Evolutionary conservation across 2,888 invertebrate genomes (phyloP), one percentile per base, ranked within the genome.

Genomic region (Drosophila paracracens): DNA sequence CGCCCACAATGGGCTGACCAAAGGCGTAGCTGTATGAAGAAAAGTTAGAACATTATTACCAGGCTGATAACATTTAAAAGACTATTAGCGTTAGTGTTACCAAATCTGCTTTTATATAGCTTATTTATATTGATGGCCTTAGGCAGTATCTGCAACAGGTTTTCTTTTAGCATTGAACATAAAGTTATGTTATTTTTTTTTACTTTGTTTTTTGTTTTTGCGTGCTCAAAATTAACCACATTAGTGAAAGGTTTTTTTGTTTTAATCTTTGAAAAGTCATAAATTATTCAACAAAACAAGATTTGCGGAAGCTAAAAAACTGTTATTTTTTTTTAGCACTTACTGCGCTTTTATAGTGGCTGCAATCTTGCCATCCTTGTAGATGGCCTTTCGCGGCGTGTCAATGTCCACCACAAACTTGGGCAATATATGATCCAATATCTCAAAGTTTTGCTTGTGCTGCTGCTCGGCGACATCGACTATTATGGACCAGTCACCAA

Each of bases 401-500:
- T 97, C 95, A 74, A 99, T 96, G 40, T 95, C 95, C 70, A 99
- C 97, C 89, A 98, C 96, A 93, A 99, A 99, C 92, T 98, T 98
- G 0, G 99, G 99, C 80, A 98, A 93, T 64, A 99, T 96, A 88
- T 98, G 98, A 93, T 98, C 97, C 10, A 98, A 97, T 8, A 99
- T 97, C 91, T 97, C 95, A 67, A 93, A 93, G 13, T 84, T 87
- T 64, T 92, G 89, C 6, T 68, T 81, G 92, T 95, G 81, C 5
- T 67, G 65, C 68, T 92, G 91, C 3, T 95, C 95, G 67, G 95
- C 94, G 5, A 96, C 94, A n/a, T 94, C 94, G 0, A 96, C 95
- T 79, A 96, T 95, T 82, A 98, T 96, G 58, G 96, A 96, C 98
- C 98, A 99, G 92, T 97, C 95, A 21, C 98, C 98, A 29, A 98